phyloP scores from a whole-genome alignment of 2,888 invertebrate species.

The Hylaea fasciaria region DNA sequence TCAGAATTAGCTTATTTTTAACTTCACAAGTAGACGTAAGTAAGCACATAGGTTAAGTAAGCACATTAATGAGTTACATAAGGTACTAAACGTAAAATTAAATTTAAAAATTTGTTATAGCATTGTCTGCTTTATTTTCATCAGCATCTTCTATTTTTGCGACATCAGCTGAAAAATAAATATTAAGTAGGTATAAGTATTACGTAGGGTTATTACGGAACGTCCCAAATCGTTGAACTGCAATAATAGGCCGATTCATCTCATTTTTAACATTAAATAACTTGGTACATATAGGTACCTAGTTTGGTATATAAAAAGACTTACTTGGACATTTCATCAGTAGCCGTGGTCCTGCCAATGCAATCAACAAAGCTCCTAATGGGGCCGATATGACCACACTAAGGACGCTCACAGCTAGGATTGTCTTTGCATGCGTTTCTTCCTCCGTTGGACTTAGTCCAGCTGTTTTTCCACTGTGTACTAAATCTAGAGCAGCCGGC shows the following conservation, averaged over 20 bases:
- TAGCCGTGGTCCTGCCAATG: slow-evolving; percentile 87
- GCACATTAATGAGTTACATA: too few relatives aligned
- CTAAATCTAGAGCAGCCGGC: slow-evolving; percentile 87
- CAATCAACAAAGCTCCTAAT: slow-evolving; percentile 88
- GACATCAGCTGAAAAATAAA: slow-evolving; percentile 9
- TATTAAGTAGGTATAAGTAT: too few relatives aligned
- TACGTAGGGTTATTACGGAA: too few relatives aligned
- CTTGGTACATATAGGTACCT: too few relatives aligned
- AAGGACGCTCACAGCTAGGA: slow-evolving; percentile 88
- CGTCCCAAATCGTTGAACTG: too few relatives aligned
- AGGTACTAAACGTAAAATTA: not conserved
- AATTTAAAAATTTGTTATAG: slow-evolving; percentile 19
- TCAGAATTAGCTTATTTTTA: too few relatives aligned
- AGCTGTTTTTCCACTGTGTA: slow-evolving; percentile 69
- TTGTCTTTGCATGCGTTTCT: slow-evolving; percentile 83
- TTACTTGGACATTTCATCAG: slow-evolving; percentile 58
- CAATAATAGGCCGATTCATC: too few relatives aligned
- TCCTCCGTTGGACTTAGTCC: slow-evolving; percentile 66
- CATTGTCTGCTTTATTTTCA: slow-evolving; percentile 7
- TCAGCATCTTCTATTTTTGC: slow-evolving; percentile 14
- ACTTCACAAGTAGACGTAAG: too few relatives aligned
- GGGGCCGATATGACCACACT: slow-evolving; percentile 91
- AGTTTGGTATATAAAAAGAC: too few relatives aligned
- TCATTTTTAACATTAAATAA: too few relatives aligned
- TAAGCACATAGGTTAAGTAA: too few relatives aligned